Conservation (phyloP, 23 tunicate species). For the Trididemnum miniatum region DNA sequence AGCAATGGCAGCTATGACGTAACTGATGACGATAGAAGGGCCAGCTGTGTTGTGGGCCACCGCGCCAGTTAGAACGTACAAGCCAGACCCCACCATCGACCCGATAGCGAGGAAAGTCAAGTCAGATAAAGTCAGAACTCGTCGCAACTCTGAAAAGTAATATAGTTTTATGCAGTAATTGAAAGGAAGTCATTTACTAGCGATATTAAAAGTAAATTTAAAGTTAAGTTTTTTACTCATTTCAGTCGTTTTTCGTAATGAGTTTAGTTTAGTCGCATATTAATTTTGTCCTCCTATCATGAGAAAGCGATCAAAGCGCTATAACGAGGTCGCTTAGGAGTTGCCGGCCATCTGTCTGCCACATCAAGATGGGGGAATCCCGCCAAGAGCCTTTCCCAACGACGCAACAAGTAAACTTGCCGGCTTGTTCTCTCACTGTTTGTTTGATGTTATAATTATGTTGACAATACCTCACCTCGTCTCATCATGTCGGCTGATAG, state of each 20-base stretch:
- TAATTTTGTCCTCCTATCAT: background rate
- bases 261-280: background rate
- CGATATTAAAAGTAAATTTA: no score
- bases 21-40: slow-evolving; percentile 47
- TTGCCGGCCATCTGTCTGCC: no score
- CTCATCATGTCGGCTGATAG: slow-evolving; percentile 53
- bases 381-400: no score
- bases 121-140: slow-evolving; percentile 28
- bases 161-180: no score
- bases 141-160: slow-evolving; percentile 29
- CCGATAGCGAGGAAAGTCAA: slow-evolving; percentile 57
- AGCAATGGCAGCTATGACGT: slow-evolving; percentile 54
- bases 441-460: no score
- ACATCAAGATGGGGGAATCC: no score
- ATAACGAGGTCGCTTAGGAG: no score
- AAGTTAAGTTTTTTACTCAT: no score
- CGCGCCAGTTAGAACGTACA: slow-evolving; percentile 52
- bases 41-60: slow-evolving; percentile 41
- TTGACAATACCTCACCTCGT: slow-evolving; percentile 76
- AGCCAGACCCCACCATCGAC: slow-evolving; percentile 55
- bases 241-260: background rate
- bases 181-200: no score
- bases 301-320: no score
- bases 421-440: no score
- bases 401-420: no score